Percentiles rank a stretch among this genome's conserved stretches.
Conservation (phyloP, 64 coral and sea anemone species). For the Trachythela sp. region DNA sequence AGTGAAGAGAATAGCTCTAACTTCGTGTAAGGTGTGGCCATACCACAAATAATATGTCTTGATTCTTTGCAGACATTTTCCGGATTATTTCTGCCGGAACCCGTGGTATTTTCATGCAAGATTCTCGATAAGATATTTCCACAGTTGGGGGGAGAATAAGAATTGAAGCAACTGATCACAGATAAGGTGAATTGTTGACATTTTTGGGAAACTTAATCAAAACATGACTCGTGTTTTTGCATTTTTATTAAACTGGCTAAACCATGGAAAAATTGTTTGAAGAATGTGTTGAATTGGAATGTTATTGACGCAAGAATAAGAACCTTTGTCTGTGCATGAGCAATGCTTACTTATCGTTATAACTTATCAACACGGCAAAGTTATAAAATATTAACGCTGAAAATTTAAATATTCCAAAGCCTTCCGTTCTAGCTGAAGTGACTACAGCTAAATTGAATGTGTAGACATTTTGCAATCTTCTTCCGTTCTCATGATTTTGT, state of each 20-base stretch:
- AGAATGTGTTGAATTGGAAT: too few species aligned
- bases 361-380: not conserved
- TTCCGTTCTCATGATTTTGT: not conserved
- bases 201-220: not conserved
- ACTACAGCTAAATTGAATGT: not conserved
- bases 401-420: not conserved
- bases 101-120: not conserved
- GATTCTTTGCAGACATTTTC: not conserved
- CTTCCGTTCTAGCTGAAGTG: not conserved
- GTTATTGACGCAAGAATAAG: too few species aligned
- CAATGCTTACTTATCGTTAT: too few species aligned
- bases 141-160: not conserved
- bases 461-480: not conserved
- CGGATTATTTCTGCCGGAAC: not conserved
- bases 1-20: not conserved
- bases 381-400: not conserved
- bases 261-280: too few species aligned
- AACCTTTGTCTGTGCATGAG: too few species aligned
- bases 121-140: not conserved
- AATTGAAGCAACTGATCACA: not conserved
- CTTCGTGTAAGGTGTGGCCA: not conserved
- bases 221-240: too few species aligned
- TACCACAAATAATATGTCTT: not conserved
- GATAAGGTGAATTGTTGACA: not conserved
- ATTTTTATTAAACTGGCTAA: too few species aligned